Base-by-base conservation (phyloP, 2,888 invertebrate genomes). In the Tubulanus polymorphus region DNA sequence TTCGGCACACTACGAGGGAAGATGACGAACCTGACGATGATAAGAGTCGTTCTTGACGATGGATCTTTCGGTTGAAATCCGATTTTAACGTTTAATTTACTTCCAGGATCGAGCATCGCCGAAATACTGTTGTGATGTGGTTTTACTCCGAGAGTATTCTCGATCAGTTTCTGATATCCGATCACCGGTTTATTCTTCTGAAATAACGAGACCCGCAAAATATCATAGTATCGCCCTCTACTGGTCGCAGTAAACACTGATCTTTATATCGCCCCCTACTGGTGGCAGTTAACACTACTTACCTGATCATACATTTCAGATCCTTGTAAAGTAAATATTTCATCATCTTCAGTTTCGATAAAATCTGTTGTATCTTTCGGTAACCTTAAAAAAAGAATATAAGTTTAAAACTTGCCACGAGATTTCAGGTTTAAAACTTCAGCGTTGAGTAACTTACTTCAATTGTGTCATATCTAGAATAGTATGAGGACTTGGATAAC, bases 401-500 rank as follows among this genome's bases (percentile, higher is more conserved):
- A 48, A 6, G 27, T 20, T 30, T 15, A 2, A n/a, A 26, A 28
- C 15, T 51, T 28, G 3, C 15, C 5, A 32, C 18, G 5, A 30
- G 32, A 28, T 37, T n/a, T n/a, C n/a, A n/a, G n/a, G n/a, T n/a
- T n/a, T n/a, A n/a, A n/a, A n/a, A n/a, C n/a, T n/a, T n/a, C n/a
- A n/a, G n/a, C n/a, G n/a, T n/a, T 25, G 23, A n/a, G 1, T n/a
- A 26, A 54, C 61, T 60, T 58, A 72, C 73, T 64, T 65, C 32
- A 63, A 50, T 48, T 61, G 62, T 54, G 81, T 69, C 25, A 80
- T 63, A 52, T 81, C 76, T 26, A 83, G 63, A 20, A 83, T 68
- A 8, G 78, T 81, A 59, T 84, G 83, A 57, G 86, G 84, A 73
- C 83, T 83, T 12, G 88, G 88, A 79, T 89, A 89, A 63, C 81